Conservation (phyloP, 2,113 vertebrate species). For the Harpagus bidentatus region DNA sequence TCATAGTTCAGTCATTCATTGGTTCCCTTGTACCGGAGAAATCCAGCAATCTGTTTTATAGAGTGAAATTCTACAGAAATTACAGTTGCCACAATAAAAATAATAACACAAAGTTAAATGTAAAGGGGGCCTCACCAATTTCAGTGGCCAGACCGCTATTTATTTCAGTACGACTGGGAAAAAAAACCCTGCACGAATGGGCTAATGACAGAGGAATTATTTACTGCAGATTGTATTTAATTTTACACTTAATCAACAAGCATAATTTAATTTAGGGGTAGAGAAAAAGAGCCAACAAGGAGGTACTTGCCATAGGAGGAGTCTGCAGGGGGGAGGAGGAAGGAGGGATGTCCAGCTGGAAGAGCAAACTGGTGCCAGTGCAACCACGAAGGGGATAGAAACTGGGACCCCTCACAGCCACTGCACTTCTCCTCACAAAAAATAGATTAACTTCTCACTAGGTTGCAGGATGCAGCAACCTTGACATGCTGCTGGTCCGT, state of each 20-base stretch:
- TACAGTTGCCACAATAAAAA: background rate
- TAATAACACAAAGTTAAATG: background rate
- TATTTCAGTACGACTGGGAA: background rate
- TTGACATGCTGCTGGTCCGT: background rate
- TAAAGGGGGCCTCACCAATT: background rate
- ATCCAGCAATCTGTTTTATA: background rate
- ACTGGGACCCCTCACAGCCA: background rate
- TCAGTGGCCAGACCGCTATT: background rate
- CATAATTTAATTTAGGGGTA: background rate
- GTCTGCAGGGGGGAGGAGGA: background rate
- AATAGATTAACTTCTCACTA: background rate
- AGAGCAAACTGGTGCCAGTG: rapidly evolving
- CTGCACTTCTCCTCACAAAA: background rate
- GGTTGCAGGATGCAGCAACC: background rate
- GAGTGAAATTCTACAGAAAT: background rate
- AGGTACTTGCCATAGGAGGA: background rate
- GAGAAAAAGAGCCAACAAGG: background rate
- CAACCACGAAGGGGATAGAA: background rate
- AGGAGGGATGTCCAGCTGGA: background rate
- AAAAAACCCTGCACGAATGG: background rate
- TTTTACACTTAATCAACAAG: background rate
- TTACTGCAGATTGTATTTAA: background rate
- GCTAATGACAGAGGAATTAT: background rate
- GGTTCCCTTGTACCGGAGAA: background rate
- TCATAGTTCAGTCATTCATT: background rate